Base-by-base conservation (phyloP, 1,140 invertebrate genomes). In the Phocides pigmalion region DNA sequence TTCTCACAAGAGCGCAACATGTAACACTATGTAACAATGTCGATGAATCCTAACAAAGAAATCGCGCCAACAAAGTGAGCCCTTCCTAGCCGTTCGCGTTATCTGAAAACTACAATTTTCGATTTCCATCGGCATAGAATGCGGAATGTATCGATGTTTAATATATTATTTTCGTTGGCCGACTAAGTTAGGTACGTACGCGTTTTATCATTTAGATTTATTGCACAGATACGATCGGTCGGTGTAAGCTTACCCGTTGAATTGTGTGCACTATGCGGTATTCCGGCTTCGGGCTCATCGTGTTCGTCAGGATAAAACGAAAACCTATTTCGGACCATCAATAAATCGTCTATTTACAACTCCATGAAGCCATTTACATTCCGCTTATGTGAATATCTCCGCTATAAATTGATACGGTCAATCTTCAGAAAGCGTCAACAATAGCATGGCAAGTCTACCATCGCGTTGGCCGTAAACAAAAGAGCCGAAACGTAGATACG, bases 141-240 rank as follows among this genome's bases (percentile, higher is more conserved):
- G 62, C 64, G 73, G 44, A 76, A 81, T 76, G 72, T 76, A 81
- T 78, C 70, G 69, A 74, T 79, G 74, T 81, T 81, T 79, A 84
- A 83, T 83, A 79, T 83, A 84, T 58, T 58, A 58, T 85, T 87
- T 87, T 85, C 74, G 75, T 82, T 77, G 69, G 74, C 74, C 74
- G 73, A 70, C 70, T 64, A 73, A 72, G 67, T 79, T 37, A 47
- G 28, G 73, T 80, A 73, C 56, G 70, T 77, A 79, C 69, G 70
- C 76, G 82, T 75, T 84, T 79, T 85, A 88, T 89, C 79, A 87
- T 73, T 65, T 79, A 78, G 77, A 89, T 87, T 87, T 87, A 89
- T 87, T 87, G 68, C 72, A 61, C 63, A 79, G 87, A 89, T 87
- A 84, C 68, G 56, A 87, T 89, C 84, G 68, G 61, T 75, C 82